These are phyloP conservation scores for Pitta sordida DNA, from an alignment of 2,113 vertebrate species.

Conservation along the genomic window DNA sequence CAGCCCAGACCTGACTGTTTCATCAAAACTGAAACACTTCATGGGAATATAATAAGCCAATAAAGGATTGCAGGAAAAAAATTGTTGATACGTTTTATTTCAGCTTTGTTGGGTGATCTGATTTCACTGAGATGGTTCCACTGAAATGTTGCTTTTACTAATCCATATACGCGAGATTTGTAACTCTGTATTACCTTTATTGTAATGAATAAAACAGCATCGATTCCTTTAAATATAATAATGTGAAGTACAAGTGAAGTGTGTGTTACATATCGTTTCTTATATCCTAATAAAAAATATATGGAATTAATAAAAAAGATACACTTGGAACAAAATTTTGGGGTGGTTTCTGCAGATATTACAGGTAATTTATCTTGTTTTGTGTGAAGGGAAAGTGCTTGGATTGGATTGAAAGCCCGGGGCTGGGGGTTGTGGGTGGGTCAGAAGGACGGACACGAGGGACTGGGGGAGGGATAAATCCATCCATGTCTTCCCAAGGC, in stretches of 20 bases:
- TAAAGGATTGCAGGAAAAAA: not conserved
- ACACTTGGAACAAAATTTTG: not conserved
- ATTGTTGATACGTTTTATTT: not conserved
- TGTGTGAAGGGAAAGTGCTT: not conserved
- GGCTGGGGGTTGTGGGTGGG: not conserved
- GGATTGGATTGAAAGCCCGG: not conserved
- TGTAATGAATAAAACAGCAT: not conserved
- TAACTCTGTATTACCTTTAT: conserved; percentile 8
- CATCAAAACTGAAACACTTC: not conserved
- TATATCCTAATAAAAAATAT: conserved; percentile 23
- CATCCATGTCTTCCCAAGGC: not conserved
- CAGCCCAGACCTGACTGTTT: not conserved
- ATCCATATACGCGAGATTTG: conserved; percentile 27
- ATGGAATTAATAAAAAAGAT: conserved; percentile 36
- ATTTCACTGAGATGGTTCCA: not conserved
- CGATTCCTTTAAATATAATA: conserved; percentile 15
- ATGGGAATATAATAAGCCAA: not conserved
- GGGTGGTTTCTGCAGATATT: not conserved
- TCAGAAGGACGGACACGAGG: not conserved
- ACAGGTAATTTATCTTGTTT: not conserved
- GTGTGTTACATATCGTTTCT: conserved; percentile 19
- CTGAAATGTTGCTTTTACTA: conserved; percentile 13
- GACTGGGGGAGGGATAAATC: not conserved
- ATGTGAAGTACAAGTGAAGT: not conserved
- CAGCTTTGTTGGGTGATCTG: not conserved